Base-by-base conservation (phyloP, 2,888 invertebrate genomes). In the Phania funesta region DNA sequence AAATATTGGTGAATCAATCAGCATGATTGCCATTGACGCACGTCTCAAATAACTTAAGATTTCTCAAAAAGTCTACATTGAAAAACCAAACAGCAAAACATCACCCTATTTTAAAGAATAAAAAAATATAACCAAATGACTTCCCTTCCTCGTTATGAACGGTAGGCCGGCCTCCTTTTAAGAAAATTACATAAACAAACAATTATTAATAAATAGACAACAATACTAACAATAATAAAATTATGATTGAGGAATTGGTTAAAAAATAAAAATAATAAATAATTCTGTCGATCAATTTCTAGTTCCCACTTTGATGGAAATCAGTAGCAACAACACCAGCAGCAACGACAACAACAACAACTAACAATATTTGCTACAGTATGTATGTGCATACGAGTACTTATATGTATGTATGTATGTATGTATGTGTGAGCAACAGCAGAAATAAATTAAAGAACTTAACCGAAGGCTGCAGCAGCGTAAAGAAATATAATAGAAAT, bases 211-310 rank as follows among this genome's bases (percentile, higher is more conserved):
- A 41, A 44, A 20, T 9, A 29, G 11, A 18, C 29, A 44, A 11
- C 18, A 62, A 7, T 11, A 3, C 35, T 16, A 32, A 35, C 65
- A 67, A 24, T n/a, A 62, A 44, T 13, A 41, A 26, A 20, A 62
- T 20, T 56, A n/a, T 48, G 29, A 62, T 35, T 16, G 24, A 54
- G 26, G 52, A 73, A 67, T 32, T 41, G 18, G 11, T 35, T 38
- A 35, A 35, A 9, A 7, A 9, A 35, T n/a, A 16, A 16, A 7
- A 44, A 76, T 44, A 38, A 65, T 56, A 48, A 56, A 75, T 56
- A 2, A 35, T 65, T 52, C 46, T 60, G 46, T 62, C 62, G 77
- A 77, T 77, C 77, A 77, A 54, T 70, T 62, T 77, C 35, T 38
- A 24, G 29, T 60, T 44, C 56, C n/a, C 41, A 65, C 13, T 58